These are phyloP conservation scores for Tenthredo notha DNA, from an alignment of 2,888 invertebrate genomes.

Conservation along the genomic window DNA sequence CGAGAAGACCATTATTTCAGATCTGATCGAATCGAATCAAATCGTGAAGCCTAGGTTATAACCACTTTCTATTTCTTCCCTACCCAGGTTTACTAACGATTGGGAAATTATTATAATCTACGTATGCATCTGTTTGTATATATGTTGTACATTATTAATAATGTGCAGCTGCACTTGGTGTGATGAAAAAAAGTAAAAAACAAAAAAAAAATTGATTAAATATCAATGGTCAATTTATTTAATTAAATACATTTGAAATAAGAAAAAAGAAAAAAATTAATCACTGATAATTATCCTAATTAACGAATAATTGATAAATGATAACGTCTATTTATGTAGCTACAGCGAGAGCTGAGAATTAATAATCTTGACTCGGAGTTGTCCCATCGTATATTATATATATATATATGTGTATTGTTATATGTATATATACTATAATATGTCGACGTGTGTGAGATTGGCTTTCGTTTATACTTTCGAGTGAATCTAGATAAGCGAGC, in stretches of 20 bases:
- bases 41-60: background rate
- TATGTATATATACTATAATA: background rate
- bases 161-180: background rate
- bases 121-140: background rate
- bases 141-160: background rate
- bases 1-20: slow-evolving; percentile 52
- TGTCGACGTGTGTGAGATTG: slow-evolving; percentile 18
- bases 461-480: slow-evolving; percentile 48
- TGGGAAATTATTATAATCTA: background rate
- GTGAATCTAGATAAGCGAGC: slow-evolving; percentile 47
- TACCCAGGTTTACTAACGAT: slow-evolving; percentile 7
- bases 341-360: background rate
- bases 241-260: background rate
- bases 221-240: background rate
- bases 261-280: background rate
- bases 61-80: slow-evolving; percentile 53
- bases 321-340: background rate
- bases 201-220: background rate
- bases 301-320: background rate
- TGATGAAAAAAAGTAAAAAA: background rate
- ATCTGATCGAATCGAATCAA: slow-evolving; percentile 8
- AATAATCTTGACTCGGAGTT: background rate
- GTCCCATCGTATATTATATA: background rate
- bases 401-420: too few species aligned
- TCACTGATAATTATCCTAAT: background rate